Evolutionary conservation across 2,888 invertebrate species (phyloP).

Genomic region (Perizoma affinitatum): DNA sequence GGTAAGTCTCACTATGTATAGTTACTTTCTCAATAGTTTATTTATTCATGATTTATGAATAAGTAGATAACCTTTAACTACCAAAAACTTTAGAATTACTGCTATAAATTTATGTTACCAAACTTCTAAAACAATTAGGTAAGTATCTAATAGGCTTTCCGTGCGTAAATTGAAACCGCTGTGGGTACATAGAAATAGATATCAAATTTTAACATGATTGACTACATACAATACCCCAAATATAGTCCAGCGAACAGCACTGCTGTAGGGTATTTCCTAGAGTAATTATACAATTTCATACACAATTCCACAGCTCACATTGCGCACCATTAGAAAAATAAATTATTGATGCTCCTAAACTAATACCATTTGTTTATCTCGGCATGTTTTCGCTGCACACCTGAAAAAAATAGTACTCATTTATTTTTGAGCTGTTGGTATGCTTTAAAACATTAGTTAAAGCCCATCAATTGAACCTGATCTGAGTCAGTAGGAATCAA

Average conservation of each 20-base stretch:
- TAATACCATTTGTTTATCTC: conserved; percentile 76
- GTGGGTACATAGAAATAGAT: conserved; percentile 58
- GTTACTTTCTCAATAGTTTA: conserved; percentile 31
- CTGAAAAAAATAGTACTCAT: conserved; percentile 56
- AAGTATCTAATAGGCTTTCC: conserved; percentile 50
- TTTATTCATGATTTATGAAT: conserved; percentile 31
- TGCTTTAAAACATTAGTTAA: no score
- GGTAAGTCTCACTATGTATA: conserved; percentile 22
- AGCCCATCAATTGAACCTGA: no score
- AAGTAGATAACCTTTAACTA: conserved; percentile 40
- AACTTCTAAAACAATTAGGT: conserved; percentile 57
- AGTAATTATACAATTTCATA: conserved; percentile 68
- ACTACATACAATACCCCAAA: conserved; percentile 77
- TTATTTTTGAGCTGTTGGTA: no score
- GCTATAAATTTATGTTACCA: conserved; percentile 59
- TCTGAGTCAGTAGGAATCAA: no score
- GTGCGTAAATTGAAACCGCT: conserved; percentile 70
- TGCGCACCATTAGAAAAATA: conserved; percentile 84
- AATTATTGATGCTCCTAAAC: conserved; percentile 81
- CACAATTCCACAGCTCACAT: conserved; percentile 82
- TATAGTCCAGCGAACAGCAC: conserved; percentile 72
- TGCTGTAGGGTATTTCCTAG: conserved; percentile 67
- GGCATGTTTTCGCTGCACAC: conserved; percentile 83
- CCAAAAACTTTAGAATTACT: conserved; percentile 45
- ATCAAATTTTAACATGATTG: conserved; percentile 77